A percentile compares a stretch with the other conserved stretches of the same genome.
Evolutionary conservation across 2,888 invertebrate genomes (phyloP).

Genomic region (Acanthosepion lycidas): DNA sequence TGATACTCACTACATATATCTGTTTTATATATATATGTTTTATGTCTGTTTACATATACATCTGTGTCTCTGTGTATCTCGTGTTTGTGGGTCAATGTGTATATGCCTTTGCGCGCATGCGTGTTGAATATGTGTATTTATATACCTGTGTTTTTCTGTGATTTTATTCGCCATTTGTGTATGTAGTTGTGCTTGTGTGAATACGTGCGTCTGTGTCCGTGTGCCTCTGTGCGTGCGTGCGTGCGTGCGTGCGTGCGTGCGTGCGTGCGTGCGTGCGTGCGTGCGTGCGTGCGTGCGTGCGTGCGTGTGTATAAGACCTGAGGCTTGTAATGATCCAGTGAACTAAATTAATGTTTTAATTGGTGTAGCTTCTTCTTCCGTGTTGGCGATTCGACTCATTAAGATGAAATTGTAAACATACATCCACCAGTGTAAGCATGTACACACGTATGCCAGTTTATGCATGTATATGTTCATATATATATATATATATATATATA

Average conservation of each 20-base stretch:
- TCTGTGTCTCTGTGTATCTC: too few relatives aligned
- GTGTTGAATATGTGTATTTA: too few relatives aligned
- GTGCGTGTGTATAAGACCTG: neutral
- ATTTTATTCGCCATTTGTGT: too few relatives aligned
- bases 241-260: neutral
- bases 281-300: neutral
- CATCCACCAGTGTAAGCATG: neutral
- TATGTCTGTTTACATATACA: too few relatives aligned
- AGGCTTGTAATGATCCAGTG: neutral
- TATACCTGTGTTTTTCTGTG: too few relatives aligned
- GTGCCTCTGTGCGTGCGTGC: too few relatives aligned
- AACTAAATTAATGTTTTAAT: neutral
- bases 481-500: too few relatives aligned
- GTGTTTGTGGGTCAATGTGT: too few relatives aligned
- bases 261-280: neutral
- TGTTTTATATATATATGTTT: too few relatives aligned
- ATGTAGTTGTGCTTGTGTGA: neutral
- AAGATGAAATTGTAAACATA: neutral
- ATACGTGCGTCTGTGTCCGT: neutral
- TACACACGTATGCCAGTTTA: neutral
- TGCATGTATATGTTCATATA: neutral
- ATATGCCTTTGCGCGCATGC: too few relatives aligned
- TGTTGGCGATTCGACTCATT: constrained; percentile 14
- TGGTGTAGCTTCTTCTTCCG: neutral
- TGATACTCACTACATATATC: too few relatives aligned